Percentiles rank a stretch among this genome's conserved stretches.
These are phyloP conservation scores for Alfaro cultratus DNA, from an alignment of 2,797 vertebrate genomes.

Conservation along the genomic window DNA sequence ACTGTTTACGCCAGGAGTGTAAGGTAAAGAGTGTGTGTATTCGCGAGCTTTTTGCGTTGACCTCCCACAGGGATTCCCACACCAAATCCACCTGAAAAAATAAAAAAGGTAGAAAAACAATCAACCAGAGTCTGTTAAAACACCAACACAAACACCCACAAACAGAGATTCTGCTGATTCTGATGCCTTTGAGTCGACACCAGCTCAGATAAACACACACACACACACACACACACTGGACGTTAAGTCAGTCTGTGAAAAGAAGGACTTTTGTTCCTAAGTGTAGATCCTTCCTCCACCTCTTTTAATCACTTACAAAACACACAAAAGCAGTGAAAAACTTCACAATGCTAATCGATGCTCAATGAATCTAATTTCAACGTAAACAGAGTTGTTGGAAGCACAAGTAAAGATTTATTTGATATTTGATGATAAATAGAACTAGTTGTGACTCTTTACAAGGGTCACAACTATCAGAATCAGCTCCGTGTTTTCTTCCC, in stretches of 20 bases:
- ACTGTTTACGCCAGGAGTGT: constrained; percentile 26
- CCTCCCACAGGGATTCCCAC: constrained; percentile 43
- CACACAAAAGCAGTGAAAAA: background rate
- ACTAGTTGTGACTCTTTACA: too few species aligned
- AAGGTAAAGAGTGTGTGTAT: constrained; percentile 28
- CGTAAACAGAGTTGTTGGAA: background rate
- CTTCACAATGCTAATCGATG: background rate
- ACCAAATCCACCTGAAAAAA: constrained; percentile 54
- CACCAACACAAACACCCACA: constrained; percentile 32
- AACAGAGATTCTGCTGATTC: constrained; percentile 13
- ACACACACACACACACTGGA: constrained; percentile 20
- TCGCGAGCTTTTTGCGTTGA: background rate
- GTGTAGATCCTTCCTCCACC: background rate
- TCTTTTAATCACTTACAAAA: background rate
- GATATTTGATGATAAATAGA: too few species aligned
- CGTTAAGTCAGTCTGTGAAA: background rate
- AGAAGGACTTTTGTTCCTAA: background rate
- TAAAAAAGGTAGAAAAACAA: constrained; percentile 34
- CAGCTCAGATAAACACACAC: constrained; percentile 19
- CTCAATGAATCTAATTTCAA: background rate
- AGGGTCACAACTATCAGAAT: too few species aligned
- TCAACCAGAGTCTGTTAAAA: constrained; percentile 50
- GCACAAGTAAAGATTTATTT: background rate
- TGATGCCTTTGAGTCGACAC: constrained; percentile 42
- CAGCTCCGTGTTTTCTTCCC: too few species aligned